These are phyloP conservation scores for Cepphus grylle DNA, from an alignment of 2,113 vertebrate species.

Conservation along the genomic window DNA sequence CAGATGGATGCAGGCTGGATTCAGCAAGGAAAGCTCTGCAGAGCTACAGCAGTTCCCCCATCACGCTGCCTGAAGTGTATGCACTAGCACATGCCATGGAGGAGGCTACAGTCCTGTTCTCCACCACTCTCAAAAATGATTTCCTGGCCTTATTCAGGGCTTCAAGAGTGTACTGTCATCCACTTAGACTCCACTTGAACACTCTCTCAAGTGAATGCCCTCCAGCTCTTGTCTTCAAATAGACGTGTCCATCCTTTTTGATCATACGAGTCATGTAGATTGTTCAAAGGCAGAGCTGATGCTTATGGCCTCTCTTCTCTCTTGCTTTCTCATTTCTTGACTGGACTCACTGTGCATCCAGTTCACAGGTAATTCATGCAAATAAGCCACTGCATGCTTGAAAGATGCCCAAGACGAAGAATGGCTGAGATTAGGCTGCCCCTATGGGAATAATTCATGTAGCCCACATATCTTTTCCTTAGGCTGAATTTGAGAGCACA, in stretches of 20 bases:
- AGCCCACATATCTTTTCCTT: not conserved
- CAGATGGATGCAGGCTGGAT: not conserved
- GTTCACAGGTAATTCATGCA: not conserved
- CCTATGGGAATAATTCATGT: not conserved
- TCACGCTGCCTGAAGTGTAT: not conserved
- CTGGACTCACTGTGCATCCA: not conserved
- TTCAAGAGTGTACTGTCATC: not conserved
- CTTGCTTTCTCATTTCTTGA: not conserved
- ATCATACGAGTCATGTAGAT: not conserved
- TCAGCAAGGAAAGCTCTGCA: not conserved
- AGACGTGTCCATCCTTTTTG: not conserved
- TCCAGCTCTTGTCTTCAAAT: conserved; percentile 16
- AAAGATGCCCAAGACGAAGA: not conserved
- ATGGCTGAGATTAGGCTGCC: not conserved
- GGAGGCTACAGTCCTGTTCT: not conserved
- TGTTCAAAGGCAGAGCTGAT: conserved; percentile 19
- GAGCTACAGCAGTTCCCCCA: not conserved
- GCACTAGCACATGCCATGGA: not conserved
- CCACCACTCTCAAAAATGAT: not conserved
- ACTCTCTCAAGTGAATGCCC: not conserved
- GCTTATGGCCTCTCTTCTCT: not conserved
- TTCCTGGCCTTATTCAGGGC: not conserved
- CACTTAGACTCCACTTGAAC: conserved; percentile 7
- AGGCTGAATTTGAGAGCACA: not conserved
- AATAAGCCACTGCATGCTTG: not conserved